Evolutionary conservation across 53 echinoderm and acorn worm genomes (phyloP).

Genomic region (Arbacia lixula): DNA sequence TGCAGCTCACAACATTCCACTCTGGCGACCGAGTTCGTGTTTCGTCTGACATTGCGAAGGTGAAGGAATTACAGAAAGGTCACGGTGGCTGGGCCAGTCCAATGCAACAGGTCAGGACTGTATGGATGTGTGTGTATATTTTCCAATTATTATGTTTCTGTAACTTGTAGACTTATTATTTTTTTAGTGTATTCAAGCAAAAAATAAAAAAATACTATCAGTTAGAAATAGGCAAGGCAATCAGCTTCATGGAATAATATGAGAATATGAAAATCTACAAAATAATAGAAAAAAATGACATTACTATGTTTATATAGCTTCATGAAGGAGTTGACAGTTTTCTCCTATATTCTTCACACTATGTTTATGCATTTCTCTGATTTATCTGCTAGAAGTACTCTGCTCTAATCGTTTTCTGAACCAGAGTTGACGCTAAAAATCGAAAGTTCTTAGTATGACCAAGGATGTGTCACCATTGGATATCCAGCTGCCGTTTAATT

Average conservation of each 20-base stretch:
- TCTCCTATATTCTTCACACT: too few relatives aligned
- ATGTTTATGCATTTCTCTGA: too few relatives aligned
- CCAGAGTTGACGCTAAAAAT: too few relatives aligned
- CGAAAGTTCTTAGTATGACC: too few relatives aligned
- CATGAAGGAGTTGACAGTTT: too few relatives aligned
- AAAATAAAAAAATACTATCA: background rate
- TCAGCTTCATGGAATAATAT: background rate
- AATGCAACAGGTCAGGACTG: conserved; percentile 37
- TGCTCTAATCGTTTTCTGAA: too few relatives aligned
- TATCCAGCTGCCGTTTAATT: too few relatives aligned
- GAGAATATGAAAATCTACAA: background rate
- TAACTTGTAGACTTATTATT: background rate
- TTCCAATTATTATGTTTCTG: background rate
- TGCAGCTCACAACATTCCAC: conserved; percentile 34
- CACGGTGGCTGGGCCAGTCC: conserved; percentile 29
- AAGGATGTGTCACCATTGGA: too few relatives aligned
- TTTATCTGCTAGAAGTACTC: too few relatives aligned
- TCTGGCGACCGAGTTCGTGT: conserved; percentile 19
- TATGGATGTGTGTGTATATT: too few relatives aligned
- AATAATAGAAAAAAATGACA: background rate
- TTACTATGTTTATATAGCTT: too few relatives aligned
- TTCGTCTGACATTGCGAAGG: background rate
- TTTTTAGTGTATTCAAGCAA: too few relatives aligned
- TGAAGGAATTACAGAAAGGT: conserved; percentile 3
- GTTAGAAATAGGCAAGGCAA: background rate